Evolutionary conservation across 1,140 invertebrate species (phyloP).

Genomic region (Fragariocoptes setiger): DNA sequence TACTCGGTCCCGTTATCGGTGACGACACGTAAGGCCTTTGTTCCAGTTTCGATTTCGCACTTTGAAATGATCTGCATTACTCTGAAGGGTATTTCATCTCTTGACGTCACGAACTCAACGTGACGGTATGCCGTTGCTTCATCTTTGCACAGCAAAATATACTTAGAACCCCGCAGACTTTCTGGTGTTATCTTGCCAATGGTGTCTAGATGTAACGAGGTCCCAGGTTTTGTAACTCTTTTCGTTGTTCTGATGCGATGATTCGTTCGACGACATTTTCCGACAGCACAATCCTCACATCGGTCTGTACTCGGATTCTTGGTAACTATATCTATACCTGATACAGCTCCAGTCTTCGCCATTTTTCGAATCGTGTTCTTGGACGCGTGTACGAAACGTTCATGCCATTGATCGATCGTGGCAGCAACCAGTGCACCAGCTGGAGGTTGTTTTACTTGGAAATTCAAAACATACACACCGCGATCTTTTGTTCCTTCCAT

Average conservation of each 20-base stretch:
- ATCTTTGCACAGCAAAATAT: neutral
- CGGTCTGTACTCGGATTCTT: neutral
- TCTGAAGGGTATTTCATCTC: neutral
- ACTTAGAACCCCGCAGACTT: neutral
- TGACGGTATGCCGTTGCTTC: neutral
- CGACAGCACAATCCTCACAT: neutral
- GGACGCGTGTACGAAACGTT: neutral
- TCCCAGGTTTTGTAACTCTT: neutral
- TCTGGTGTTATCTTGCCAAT: neutral
- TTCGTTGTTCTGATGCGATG: neutral
- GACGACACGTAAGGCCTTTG: neutral
- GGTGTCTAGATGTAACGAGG: neutral
- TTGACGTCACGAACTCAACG: neutral
- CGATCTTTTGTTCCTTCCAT: neutral
- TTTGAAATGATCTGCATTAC: neutral
- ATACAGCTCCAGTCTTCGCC: neutral
- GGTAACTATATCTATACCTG: neutral
- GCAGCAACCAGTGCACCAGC: neutral
- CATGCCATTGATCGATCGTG: neutral
- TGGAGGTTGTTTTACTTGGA: neutral
- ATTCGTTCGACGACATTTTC: neutral
- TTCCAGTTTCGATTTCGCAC: neutral
- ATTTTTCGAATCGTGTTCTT: neutral
- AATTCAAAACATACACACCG: neutral
- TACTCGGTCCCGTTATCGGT: constrained; percentile 9